Evolutionary conservation across 2,113 vertebrate genomes (phyloP), one percentile per base, ranked within the genome.

Genomic region (Trichechus manatus): DNA sequence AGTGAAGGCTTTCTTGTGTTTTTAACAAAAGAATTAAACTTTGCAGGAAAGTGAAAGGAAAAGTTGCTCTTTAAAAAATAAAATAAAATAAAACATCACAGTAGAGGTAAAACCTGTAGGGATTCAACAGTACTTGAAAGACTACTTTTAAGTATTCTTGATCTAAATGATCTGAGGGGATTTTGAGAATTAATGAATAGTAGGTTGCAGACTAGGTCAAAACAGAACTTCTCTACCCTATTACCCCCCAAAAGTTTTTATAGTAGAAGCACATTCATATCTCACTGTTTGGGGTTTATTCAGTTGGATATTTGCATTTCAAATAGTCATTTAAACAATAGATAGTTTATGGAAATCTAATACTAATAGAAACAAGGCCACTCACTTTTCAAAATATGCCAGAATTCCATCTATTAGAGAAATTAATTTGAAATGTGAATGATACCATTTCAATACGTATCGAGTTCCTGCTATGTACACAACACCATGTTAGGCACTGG

Each of bases 141-240:
- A 47, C 44, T 89, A 87, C 87, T 98, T 98, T 98, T 96, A 98
- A 96, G 63, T 96, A 39, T 97, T 97, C 95, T 98, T 98, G 79
- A 96, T 97, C 83, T 98, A 96, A 89, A 50, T 80, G 94, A 75
- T 98, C 81, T 96, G 95, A 98, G 79, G 8, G 22, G 19, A 47
- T 98, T 98, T 89, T 75, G 77, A 94, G 93, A 98, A 98, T 92
- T 98, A 98, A 98, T 96, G 94, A 98, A 97, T 85, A 97, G 29
- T 25, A 80, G 61, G 97, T 97, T 97, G 96, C 95, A 94, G 66
- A 83, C 95, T 89, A 84, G 53, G 61, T 97, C 94, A 95, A 93
- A 94, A 77, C 59, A 64, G 92, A 3, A 91, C 80, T 93, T 97
- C 13, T 91, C 39, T 94, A 84, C 87, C 84, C 63, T 84, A 23